Evolutionary conservation across 2,888 invertebrate species (phyloP), one percentile per base, ranked within the genome.

Genomic region (Philopedon plagiatum): DNA sequence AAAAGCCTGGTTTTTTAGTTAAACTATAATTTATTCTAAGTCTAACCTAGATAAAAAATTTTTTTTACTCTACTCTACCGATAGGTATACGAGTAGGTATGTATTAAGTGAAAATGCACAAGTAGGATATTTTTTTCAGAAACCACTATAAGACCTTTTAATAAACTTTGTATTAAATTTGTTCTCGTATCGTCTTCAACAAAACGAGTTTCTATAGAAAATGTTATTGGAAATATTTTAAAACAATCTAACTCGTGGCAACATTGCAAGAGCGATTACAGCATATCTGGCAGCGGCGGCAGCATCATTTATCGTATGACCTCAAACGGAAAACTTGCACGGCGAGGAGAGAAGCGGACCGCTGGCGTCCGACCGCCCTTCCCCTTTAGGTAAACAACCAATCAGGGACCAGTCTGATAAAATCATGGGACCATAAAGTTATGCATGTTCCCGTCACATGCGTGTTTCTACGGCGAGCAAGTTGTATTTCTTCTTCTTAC

Each of bases 381-480:
- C 84, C 82, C 80, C 80, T 65, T 81, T 85, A 79, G 80, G 84
- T 83, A 85, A 85, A 85, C 83, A 85, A 84, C 85, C 85, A 85
- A 85, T 85, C 85, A 85, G 83, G 81, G 83, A 82, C 81, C 81
- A 79, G 83, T 80, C 82, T 83, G 85, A 85, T 85, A 85, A 85
- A 85, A 85, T 85, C 85, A 85, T 85, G 85, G 84, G 82, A 84
- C 84, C 85, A 84, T 84, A 83, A 83, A 83, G 83, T 83, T 83
- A 84, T 84, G 83, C 82, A 84, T 83, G 83, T 83, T 83, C 82
- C 81, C 82, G 80, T 79, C 82, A 81, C 81, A 81, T 81, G 83
- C 82, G 81, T 82, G 82, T 82, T 81, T 82, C 80, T 80, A 39
- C 60, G 44, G 44, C 62, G 21, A 64, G 64, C 61, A 21, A 60